Evolutionary conservation across 2,113 vertebrate species (phyloP).

Genomic region (Actenoides hombroni): DNA sequence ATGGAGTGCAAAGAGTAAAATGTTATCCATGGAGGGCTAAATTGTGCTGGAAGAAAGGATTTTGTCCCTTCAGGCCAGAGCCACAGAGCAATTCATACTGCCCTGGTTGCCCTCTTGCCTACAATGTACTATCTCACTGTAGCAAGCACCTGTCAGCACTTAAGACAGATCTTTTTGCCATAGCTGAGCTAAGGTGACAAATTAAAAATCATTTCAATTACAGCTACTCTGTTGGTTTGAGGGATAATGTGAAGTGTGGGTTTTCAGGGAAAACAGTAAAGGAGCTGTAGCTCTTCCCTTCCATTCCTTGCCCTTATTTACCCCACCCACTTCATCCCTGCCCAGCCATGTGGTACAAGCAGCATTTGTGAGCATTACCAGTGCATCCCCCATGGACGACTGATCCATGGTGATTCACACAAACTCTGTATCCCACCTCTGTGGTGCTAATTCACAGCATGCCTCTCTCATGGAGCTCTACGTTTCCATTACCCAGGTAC

Average conservation of each 20-base stretch:
- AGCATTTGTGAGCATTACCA: background rate
- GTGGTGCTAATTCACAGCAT: background rate
- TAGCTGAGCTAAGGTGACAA: background rate
- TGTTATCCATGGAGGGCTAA: background rate
- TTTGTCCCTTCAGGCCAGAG: background rate
- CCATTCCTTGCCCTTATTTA: background rate
- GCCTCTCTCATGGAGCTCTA: background rate
- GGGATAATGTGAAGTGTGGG: background rate
- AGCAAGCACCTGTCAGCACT: background rate
- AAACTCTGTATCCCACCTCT: background rate
- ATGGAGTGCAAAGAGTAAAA: background rate
- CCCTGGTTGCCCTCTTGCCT: background rate
- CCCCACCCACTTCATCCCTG: background rate
- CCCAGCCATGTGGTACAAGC: accelerated
- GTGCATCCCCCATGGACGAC: background rate
- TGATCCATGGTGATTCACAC: background rate
- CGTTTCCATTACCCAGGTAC: background rate
- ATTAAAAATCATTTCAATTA: background rate
- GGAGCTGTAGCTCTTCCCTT: background rate
- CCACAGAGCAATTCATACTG: background rate
- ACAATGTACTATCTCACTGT: background rate
- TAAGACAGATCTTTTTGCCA: background rate
- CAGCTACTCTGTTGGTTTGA: background rate
- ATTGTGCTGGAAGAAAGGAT: background rate
- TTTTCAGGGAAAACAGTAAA: background rate